Conservation (phyloP, 2,797 vertebrate species). For the Morelia viridis region DNA sequence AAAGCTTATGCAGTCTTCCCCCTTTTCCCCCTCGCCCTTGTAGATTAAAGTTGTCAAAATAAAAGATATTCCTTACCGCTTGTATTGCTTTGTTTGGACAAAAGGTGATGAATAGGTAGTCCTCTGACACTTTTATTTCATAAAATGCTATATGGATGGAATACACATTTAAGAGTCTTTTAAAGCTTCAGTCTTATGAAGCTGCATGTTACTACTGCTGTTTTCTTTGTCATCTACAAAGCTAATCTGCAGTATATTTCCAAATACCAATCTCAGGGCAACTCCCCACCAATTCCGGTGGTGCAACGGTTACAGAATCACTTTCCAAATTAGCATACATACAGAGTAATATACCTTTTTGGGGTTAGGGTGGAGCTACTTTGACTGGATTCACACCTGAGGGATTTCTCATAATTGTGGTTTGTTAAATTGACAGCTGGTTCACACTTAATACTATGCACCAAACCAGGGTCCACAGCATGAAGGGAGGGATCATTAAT, state of each 20-base stretch:
- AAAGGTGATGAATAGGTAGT: neutral
- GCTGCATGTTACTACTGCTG: neutral
- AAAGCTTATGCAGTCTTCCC: neutral
- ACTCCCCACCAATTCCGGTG: neutral
- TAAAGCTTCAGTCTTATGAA: neutral
- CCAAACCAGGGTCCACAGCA: neutral
- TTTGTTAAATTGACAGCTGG: neutral
- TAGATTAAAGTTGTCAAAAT: constrained; percentile 1
- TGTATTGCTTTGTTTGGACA: neutral
- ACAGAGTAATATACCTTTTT: rapidly evolving
- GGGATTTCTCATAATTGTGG: neutral
- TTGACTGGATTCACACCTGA: neutral
- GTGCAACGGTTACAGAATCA: rapidly evolving
- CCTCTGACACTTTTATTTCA: neutral
- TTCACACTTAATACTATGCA: neutral
- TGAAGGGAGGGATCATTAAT: neutral
- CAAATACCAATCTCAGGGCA: neutral
- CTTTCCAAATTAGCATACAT: neutral
- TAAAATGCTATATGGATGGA: neutral
- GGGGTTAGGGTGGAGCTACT: neutral
- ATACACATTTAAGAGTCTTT: neutral
- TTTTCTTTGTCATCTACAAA: neutral
- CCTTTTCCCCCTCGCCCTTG: neutral
- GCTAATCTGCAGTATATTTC: neutral
- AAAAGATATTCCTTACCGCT: neutral